Evolutionary conservation across 2,113 vertebrate genomes (phyloP).

Genomic region (Neoarius graeffei): DNA sequence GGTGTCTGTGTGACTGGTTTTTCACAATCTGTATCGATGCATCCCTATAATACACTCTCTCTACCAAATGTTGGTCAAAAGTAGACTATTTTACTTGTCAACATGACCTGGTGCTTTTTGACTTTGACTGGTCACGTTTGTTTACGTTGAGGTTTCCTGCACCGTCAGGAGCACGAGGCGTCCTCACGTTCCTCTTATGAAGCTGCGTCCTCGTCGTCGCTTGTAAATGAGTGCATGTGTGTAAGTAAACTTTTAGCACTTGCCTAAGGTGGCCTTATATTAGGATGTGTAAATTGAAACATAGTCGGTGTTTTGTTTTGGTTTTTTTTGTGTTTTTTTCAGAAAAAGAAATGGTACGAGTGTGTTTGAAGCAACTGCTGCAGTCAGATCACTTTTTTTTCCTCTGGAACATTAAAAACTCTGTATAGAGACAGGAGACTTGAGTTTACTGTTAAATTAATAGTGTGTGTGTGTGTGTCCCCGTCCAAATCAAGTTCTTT

Average conservation of each 20-base stretch:
- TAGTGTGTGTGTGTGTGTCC: conserved; percentile 21
- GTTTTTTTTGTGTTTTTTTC: neutral
- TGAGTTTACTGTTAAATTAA: conserved; percentile 13
- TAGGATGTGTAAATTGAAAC: neutral
- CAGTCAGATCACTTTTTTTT: neutral
- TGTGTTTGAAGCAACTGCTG: neutral
- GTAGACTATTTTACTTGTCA: neutral
- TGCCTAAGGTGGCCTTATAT: conserved; percentile 45
- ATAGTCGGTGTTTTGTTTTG: neutral
- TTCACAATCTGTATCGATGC: neutral
- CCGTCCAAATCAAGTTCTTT: conserved; percentile 4
- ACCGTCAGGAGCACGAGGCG: neutral
- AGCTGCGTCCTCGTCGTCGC: neutral
- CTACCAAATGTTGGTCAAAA: neutral
- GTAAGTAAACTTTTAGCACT: conserved; percentile 16
- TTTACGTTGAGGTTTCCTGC: neutral
- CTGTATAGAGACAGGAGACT: neutral
- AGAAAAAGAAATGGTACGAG: neutral
- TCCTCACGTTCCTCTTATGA: neutral
- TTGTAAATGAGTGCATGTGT: conserved; percentile 26
- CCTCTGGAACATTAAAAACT: neutral
- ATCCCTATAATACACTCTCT: neutral
- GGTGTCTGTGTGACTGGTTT: no score
- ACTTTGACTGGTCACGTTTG: no score
- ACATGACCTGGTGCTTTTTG: conserved; percentile 11